phyloP scores from a whole-genome alignment of 2,888 invertebrate species.

The Holacanthella duospinosa region DNA sequence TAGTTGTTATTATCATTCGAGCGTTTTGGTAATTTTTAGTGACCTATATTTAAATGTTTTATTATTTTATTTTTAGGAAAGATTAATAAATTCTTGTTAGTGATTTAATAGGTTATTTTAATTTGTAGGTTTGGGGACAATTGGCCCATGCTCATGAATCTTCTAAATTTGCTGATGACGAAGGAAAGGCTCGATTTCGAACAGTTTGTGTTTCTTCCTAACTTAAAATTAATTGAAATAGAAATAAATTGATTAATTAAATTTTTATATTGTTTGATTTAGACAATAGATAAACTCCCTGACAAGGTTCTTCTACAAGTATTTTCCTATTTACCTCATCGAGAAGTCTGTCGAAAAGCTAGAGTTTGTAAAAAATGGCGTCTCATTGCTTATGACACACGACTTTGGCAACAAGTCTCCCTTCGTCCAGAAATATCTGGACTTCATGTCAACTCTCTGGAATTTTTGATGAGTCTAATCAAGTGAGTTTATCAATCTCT shows the following conservation, averaged over 20 bases:
- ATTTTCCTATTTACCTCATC: constrained; percentile 86
- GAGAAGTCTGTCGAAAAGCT: constrained; percentile 87
- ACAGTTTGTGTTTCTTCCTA: constrained; percentile 27
- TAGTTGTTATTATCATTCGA: too few relatives aligned
- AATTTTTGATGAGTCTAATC: constrained; percentile 75
- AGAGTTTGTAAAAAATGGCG: constrained; percentile 94
- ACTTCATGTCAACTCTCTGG: constrained; percentile 76
- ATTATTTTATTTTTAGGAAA: background rate
- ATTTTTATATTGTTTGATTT: constrained; percentile 40
- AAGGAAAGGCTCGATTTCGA: constrained; percentile 30
- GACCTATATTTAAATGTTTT: background rate
- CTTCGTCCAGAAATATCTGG: constrained; percentile 94
- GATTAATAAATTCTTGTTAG: background rate
- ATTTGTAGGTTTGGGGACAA: constrained; percentile 70
- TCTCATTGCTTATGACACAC: constrained; percentile 85
- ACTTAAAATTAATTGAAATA: background rate
- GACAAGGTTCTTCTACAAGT: constrained; percentile 90
- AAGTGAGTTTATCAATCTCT: constrained; percentile 48
- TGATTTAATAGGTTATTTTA: background rate
- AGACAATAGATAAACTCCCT: constrained; percentile 93
- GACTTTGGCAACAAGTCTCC: constrained; percentile 91
- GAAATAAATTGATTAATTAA: background rate
- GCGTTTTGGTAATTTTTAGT: too few relatives aligned
- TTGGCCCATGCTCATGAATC: constrained; percentile 63
- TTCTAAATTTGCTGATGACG: constrained; percentile 47